Percentiles rank a stretch among this genome's conserved stretches.
phyloP scores from a whole-genome alignment of 1,140 invertebrate species.

The Vollenhovia emeryi region DNA sequence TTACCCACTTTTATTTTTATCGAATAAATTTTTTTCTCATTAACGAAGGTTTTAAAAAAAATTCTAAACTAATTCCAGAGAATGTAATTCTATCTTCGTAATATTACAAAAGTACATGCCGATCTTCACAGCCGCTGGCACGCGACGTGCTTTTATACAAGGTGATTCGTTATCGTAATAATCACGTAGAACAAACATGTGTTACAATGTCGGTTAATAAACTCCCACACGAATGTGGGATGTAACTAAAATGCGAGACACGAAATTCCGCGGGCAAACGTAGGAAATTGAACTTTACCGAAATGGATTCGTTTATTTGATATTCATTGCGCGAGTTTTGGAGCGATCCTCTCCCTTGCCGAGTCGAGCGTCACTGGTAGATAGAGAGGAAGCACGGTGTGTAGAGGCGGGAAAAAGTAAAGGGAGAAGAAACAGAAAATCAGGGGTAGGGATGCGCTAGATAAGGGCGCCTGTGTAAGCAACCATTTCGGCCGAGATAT shows the following conservation, averaged over 20 bases:
- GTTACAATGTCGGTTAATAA: not conserved
- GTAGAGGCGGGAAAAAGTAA: not conserved
- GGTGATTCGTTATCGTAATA: not conserved
- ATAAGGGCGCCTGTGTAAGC: constrained; percentile 56
- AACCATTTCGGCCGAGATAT: constrained; percentile 52
- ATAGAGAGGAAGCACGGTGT: not conserved
- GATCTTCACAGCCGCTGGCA: not conserved
- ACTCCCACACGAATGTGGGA: not conserved
- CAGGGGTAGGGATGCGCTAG: not conserved
- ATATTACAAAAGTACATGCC: not conserved
- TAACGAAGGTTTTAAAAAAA: not conserved
- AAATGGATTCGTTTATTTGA: constrained; percentile 48
- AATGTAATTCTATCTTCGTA: not conserved
- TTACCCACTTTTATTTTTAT: not conserved
- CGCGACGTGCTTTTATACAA: not conserved
- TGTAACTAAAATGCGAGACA: constrained; percentile 23
- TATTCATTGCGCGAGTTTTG: constrained; percentile 50
- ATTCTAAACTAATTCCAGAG: not conserved
- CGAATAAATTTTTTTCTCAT: not conserved
- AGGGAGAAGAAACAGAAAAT: not conserved
- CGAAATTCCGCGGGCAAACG: constrained; percentile 8
- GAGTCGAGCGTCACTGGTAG: not conserved
- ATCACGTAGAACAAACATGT: not conserved
- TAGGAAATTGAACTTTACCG: constrained; percentile 50
- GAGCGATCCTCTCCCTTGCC: not conserved